These are phyloP conservation scores for Drosophila trichaetosa DNA, from an alignment of 2,888 invertebrate genomes.

Conservation along the genomic window DNA sequence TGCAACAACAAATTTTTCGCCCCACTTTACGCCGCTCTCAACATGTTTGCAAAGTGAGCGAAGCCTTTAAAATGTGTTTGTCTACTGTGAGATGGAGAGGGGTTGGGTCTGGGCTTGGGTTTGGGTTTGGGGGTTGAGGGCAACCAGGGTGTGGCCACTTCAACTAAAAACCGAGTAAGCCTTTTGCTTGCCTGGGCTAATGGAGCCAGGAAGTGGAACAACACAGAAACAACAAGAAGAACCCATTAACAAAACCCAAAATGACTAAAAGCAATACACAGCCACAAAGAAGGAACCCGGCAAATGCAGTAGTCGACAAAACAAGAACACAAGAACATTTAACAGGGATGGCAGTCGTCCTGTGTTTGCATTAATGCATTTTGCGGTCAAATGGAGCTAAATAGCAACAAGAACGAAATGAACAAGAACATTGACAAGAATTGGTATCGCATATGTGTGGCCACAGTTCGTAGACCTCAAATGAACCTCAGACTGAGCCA, in stretches of 20 bases:
- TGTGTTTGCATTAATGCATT: conserved; percentile 62
- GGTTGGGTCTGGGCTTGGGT: background rate
- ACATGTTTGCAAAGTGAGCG: conserved; percentile 54
- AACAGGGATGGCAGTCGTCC: conserved; percentile 33
- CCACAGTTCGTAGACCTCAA: conserved; percentile 71
- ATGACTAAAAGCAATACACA: conserved; percentile 47
- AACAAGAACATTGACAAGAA: conserved; percentile 13
- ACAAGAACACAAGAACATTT: conserved; percentile 13
- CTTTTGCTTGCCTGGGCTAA: conserved; percentile 62
- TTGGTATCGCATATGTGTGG: conserved; percentile 30
- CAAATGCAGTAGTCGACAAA: conserved; percentile 1
- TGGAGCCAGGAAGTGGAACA: conserved; percentile 67
- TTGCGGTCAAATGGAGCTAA: conserved; percentile 62
- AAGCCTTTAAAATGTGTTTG: conserved; percentile 71
- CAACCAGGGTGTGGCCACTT: conserved; percentile 70
- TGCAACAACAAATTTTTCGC: conserved; percentile 51
- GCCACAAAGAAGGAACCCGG: conserved; percentile 6
- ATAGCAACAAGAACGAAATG: conserved; percentile 12
- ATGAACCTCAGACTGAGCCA: conserved; percentile 33
- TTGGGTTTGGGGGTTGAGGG: conserved; percentile 5
- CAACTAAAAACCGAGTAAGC: conserved; percentile 68
- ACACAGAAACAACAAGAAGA: conserved; percentile 38
- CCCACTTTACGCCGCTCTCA: conserved; percentile 29
- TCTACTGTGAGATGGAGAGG: conserved; percentile 21
- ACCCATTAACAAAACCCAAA: conserved; percentile 66